Conservation (phyloP, 2,797 vertebrate genomes). For the Emydoidea blandingii region DNA sequence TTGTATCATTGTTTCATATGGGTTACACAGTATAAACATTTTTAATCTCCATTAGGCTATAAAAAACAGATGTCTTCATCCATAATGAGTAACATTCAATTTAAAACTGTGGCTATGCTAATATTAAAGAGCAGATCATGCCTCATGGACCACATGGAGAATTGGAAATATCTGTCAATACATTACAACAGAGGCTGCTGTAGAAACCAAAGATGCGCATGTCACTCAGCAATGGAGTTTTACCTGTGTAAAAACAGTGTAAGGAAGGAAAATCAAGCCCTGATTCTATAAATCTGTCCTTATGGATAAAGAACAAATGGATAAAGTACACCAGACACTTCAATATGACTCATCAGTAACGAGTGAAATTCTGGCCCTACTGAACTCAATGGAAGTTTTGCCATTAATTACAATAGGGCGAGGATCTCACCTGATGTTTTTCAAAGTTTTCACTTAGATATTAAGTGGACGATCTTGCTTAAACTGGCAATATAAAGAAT, state of each 20-base stretch:
- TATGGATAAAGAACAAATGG: neutral
- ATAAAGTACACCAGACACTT: neutral
- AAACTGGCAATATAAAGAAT: slow-evolving; percentile 36
- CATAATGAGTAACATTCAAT: neutral
- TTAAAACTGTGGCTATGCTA: neutral
- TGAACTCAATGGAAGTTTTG: neutral
- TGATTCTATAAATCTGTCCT: neutral
- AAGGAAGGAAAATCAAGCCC: neutral
- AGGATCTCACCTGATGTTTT: slow-evolving; percentile 26
- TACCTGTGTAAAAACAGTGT: neutral
- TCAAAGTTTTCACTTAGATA: slow-evolving; percentile 11
- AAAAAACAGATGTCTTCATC: slow-evolving; percentile 16
- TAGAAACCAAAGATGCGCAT: neutral
- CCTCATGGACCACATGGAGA: slow-evolving; percentile 2
- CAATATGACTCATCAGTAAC: neutral
- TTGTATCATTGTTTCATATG: slow-evolving; percentile 7
- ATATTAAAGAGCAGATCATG: slow-evolving; percentile 20
- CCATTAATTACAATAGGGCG: neutral
- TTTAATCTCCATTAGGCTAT: neutral
- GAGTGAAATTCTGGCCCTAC: neutral
- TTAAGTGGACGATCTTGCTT: slow-evolving; percentile 11
- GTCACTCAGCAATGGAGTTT: neutral
- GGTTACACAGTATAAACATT: neutral
- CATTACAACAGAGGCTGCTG: neutral
- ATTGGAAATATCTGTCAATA: slow-evolving; percentile 45